Conservation (phyloP, 1,140 invertebrate species). For the Uloborus diversus region DNA sequence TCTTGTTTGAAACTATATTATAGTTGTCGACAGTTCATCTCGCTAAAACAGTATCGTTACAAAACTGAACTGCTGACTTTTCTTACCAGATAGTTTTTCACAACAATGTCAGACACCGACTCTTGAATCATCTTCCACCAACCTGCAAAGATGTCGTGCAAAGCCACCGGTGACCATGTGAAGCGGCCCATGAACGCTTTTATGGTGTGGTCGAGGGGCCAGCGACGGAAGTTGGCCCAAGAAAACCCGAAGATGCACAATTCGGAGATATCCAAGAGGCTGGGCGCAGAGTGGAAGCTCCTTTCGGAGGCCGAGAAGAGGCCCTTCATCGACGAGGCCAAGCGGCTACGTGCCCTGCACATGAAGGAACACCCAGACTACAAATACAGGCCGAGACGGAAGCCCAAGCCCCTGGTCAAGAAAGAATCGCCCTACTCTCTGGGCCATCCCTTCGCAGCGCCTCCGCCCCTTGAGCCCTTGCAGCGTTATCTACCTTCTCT, state of each 20-base stretch:
- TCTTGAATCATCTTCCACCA: not conserved
- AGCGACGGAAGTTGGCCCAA: constrained; percentile 88
- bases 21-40: not conserved
- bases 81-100: not conserved
- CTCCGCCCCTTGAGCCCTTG: constrained; percentile 9
- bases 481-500: constrained; percentile 19
- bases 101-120: not conserved
- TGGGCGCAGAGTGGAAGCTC: constrained; percentile 97
- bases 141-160: constrained; percentile 29
- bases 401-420: constrained; percentile 86
- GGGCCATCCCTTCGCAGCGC: not conserved
- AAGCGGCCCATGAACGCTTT: constrained; percentile 63
- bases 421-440: constrained; percentile 72
- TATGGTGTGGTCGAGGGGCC: constrained; percentile 73
- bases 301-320: constrained; percentile 93
- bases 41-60: no score
- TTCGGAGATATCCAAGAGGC: constrained; percentile 92
- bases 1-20: not conserved
- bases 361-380: constrained; percentile 94
- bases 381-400: constrained; percentile 86
- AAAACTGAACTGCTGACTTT: no score
- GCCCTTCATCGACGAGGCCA: constrained; percentile 97
- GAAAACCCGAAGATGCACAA: constrained; percentile 99
- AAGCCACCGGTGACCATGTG: constrained; percentile 66
- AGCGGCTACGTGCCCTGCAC: constrained; percentile 84